Evolutionary conservation across 2,113 vertebrate species (phyloP), one percentile per base, ranked within the genome.

Genomic region (Gopherus evgoodei): DNA sequence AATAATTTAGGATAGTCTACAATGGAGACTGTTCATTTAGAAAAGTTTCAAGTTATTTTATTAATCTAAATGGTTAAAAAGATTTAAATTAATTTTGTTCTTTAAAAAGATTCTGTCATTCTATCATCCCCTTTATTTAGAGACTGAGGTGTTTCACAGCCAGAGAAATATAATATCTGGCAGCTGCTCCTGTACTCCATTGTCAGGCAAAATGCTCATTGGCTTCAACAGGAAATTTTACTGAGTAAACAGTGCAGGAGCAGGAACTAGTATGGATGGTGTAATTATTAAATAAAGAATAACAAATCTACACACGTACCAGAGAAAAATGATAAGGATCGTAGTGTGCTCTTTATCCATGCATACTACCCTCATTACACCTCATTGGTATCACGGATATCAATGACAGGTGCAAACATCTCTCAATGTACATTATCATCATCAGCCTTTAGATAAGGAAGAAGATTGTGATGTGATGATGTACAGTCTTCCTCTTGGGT

Each of bases 1-100:
- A 54, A 87, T 91, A 47, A 79, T 88, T 86, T 89, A 69, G 5
- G 29, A 90, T 49, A 53, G n/a, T 59, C 52, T 94, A 87, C 84
- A 90, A 83, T 13, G 22, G 19, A 81, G 80, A 75, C 69, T 31
- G 83, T 9, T 87, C 90, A 35, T 69, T 83, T 93, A 78, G 19
- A 62, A 84, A 84, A 54, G n/a, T 50, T 84, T 81, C 7, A 54
- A 62, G 22, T 4, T 84, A 54, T 82, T 89, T 83, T 84, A 38
- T 9, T 1, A 49, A 78, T 89, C 4, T 24, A 86, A 50, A 65
- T 84, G 92, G 19, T 57, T 90, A 86, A 47, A 31, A 0, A 81
- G 22, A 92, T 92, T 82, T 59, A 62, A 57, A 4, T 3, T 11
- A 4, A 8, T 14, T 78, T 78, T 76, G 4, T 2, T 88, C 22